Conservation (phyloP, 2,888 invertebrate genomes). For the Drosophila lutescens region DNA sequence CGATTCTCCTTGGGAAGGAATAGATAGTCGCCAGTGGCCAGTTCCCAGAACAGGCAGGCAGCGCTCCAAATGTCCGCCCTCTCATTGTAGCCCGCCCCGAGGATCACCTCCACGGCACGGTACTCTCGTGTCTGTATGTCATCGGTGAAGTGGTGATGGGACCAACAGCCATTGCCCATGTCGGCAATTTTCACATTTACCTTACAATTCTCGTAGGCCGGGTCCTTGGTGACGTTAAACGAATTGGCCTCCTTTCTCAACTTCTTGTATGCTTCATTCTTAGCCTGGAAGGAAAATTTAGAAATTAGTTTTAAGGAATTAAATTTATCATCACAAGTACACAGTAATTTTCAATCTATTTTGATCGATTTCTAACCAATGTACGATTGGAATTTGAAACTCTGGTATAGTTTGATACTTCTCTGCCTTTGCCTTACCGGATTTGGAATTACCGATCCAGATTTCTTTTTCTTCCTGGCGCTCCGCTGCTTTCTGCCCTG, state of each 20-base stretch:
- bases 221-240: conserved; percentile 85
- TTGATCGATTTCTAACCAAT: too few relatives aligned
- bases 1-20: conserved; percentile 97
- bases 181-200: conserved; percentile 98
- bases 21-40: conserved; percentile 99
- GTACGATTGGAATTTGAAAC: too few relatives aligned
- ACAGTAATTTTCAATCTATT: too few relatives aligned
- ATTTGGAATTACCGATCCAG: neutral
- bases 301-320: too few relatives aligned
- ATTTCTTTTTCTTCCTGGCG: neutral
- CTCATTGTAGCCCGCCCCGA: conserved; percentile 97
- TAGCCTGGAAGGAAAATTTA: neutral
- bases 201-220: conserved; percentile 93
- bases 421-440: neutral
- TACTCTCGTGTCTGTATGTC: conserved; percentile 99
- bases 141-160: conserved; percentile 97
- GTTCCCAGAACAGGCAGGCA: conserved; percentile 99
- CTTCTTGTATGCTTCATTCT: neutral
- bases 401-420: too few relatives aligned
- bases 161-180: conserved; percentile 99
- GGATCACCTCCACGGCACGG: conserved; percentile 96
- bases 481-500: neutral
- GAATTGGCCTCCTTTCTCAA: neutral
- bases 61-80: conserved; percentile 99
- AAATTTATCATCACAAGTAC: too few relatives aligned